Base-by-base conservation (phyloP, 2,888 invertebrate species). In the Acleris laterana region DNA sequence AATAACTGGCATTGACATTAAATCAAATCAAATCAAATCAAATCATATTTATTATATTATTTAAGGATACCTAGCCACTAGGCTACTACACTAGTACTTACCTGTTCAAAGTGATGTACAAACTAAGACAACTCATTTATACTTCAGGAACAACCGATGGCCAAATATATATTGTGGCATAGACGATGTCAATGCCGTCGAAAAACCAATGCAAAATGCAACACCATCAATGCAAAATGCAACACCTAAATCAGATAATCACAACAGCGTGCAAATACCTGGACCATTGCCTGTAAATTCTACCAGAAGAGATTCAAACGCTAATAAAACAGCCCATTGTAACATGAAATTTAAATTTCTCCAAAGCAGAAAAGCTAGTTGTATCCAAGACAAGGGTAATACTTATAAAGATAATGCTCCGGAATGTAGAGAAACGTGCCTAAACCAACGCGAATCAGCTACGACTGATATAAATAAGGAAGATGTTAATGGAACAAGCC, bases 221-320 rank as follows among this genome's bases (percentile, higher is more conserved):
- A 25, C 6, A 25, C 2, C 25, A 7, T 1, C 25, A 25, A 7
- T 7, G 25, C 25, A 25, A 5, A 42, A 42, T 46, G n/a, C 46
- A n/a, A 42, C 32, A 38, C 59, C 58, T n/a, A 68, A 66, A 20
- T 68, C 69, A n/a, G 70, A 70, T 9, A 20, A 32, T 0, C 69
- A 74, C 60, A 73, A 75, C 42, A 73, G 65, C 46, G 62, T 68
- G 20, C 77, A 80, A 71, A 77, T 76, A 69, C 75, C 77, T 1
- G 76, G 73, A 0, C 77, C 77, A 1, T 62, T 75, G n/a, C 72
- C 75, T 17, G 51, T 52, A 16, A 20, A 57, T 50, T 44, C 53
- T 13, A 4, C 4, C 13, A 38, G 13, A 22, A 48, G 16, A 46
- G 60, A 65, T 9, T 46, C 50, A 5, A 17, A 1, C 13, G 42